A percentile compares a stretch with the other conserved stretches of the same genome.
These are phyloP conservation scores for Chaetophractus vellerosus DNA, from an alignment of 2,797 vertebrate species.

Conservation along the genomic window DNA sequence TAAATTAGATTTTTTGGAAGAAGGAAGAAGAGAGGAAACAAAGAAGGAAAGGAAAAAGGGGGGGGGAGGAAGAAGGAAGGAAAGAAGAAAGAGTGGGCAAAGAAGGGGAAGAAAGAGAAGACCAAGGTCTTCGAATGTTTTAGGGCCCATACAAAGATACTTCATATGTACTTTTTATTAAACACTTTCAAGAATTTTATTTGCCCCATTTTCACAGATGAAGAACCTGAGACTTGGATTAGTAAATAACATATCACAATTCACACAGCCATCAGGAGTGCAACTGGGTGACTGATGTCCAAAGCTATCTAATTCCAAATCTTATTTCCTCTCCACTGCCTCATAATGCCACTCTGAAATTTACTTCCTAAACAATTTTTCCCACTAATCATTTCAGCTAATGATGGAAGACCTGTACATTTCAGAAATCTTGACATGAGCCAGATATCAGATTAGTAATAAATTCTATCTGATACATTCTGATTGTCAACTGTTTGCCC, in stretches of 20 bases:
- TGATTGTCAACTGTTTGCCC: neutral
- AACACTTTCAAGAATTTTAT: neutral
- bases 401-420: neutral
- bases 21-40: neutral
- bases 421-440: neutral
- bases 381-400: neutral
- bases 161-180: neutral
- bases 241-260: neutral
- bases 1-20: neutral
- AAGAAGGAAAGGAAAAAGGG: neutral
- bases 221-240: neutral
- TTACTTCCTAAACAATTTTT: neutral
- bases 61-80: neutral
- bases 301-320: slow-evolving; percentile 11
- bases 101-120: neutral
- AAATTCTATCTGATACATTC: neutral
- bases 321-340: neutral
- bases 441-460: neutral
- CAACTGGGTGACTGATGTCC: neutral
- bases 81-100: neutral
- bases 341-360: neutral
- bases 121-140: neutral
- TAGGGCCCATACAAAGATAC: neutral
- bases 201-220: neutral
- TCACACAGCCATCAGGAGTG: neutral